Evolutionary conservation across 2,888 invertebrate genomes (phyloP).

Genomic region (Drosophila fungiperda): DNA sequence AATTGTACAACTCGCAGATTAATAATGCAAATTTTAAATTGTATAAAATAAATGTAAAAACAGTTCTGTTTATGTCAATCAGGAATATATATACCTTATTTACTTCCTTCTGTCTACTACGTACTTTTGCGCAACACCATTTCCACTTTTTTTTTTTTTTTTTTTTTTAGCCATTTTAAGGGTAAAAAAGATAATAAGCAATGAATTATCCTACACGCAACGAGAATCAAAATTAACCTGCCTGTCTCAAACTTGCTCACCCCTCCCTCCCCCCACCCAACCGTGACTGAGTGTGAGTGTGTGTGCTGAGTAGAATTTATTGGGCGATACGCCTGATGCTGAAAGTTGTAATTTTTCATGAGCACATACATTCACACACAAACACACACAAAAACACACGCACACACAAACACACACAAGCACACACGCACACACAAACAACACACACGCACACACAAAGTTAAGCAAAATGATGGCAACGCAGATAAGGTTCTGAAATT

Average conservation of each 20-base stretch:
- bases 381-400: conserved; percentile 1
- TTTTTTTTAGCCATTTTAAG: background rate
- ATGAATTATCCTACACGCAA: conserved; percentile 81
- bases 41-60: background rate
- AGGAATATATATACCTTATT: background rate
- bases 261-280: background rate
- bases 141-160: background rate
- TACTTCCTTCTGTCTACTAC: background rate
- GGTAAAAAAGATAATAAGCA: conserved; percentile 77
- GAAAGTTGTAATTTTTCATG: conserved; percentile 80
- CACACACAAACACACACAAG: conserved; percentile 25
- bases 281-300: conserved; percentile 9
- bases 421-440: background rate
- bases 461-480: conserved; percentile 8
- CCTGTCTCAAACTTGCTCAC: conserved; percentile 11
- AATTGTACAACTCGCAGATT: background rate
- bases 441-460: conserved; percentile 10
- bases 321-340: conserved; percentile 77
- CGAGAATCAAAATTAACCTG: conserved; percentile 77
- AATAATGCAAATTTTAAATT: background rate
- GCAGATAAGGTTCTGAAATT: conserved; percentile 12
- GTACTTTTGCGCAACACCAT: background rate
- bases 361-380: conserved; percentile 25
- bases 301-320: conserved; percentile 66
- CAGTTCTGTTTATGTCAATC: background rate